Evolutionary conservation across 2,888 invertebrate species (phyloP), one percentile per base, ranked within the genome.

Genomic region (Cyclophora albipunctata): DNA sequence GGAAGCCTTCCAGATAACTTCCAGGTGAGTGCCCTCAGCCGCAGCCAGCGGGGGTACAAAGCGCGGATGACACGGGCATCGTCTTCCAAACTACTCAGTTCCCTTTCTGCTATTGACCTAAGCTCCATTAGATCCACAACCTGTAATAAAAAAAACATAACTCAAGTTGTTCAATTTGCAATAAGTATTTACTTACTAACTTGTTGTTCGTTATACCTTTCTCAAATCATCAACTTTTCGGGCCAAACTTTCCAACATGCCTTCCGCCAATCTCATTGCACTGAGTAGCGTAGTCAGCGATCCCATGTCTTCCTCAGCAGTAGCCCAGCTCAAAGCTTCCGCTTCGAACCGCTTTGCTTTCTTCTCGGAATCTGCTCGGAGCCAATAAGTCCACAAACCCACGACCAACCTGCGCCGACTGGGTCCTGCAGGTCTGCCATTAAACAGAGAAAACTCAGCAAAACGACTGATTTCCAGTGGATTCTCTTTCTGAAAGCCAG

Each of bases 401-500:
- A 81, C 70, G 2, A 81, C 64, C 5, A 88, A 66, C 7, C 88
- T 71, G 3, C 84, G 74, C 7, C 81, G 67, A 56, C 75, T 71
- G 3, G 70, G 59, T 0, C 78, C 76, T 2, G 65, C 69, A 3
- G 64, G 55, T 54, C 60, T 71, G n/a, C 73, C 77, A 53, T 59
- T 76, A 42, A 63, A 57, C 51, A 84, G 58, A 20, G 75, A 68
- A 59, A 66, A 73, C 45, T 82, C 75, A 2, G 89, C 89, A 52
- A 80, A 90, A 3, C 71, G 64, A 54, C 75, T 78, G 53, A 90
- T 89, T 45, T 76, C 78, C 20, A 78, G 67, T 3, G 89, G 84
- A 1, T 84, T 72, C 65, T 91, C 90, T 46, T 91, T 60, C 50
- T 84, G 77, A 63, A 91, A 87, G 3, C 91, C 88, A 57, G 91